Percentiles rank a stretch among this genome's conserved stretches.
Conservation (phyloP, 2,113 vertebrate species). For the Mastomys natalensis region DNA sequence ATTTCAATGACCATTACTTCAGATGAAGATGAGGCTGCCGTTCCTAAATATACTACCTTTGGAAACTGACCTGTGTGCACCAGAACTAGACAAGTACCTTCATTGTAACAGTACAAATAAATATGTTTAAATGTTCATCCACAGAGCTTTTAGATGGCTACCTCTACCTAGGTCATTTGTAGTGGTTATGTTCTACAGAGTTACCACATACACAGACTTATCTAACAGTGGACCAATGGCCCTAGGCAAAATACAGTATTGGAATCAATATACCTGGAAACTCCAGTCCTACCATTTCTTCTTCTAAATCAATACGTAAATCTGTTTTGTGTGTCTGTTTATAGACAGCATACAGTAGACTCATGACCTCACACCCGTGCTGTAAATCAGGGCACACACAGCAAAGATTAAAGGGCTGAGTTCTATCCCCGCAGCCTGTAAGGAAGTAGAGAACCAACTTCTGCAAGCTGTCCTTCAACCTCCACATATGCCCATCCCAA, state of each 20-base stretch:
- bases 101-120: not conserved
- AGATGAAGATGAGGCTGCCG: not conserved
- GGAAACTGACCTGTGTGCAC: not conserved
- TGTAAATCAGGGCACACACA: not conserved
- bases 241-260: not conserved
- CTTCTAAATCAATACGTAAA: not conserved
- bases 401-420: not conserved
- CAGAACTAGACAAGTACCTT: not conserved
- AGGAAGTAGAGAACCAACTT: not conserved
- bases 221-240: not conserved
- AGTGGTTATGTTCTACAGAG: not conserved
- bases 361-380: not conserved
- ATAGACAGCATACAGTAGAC: not conserved
- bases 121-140: not conserved
- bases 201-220: not conserved
- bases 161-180: not conserved
- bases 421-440: not conserved
- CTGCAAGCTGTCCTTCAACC: not conserved
- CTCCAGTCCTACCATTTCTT: not conserved
- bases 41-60: not conserved
- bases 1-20: not conserved
- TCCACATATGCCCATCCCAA: not conserved
- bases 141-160: not conserved
- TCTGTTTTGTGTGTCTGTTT: not conserved
- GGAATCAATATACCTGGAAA: not conserved